These are phyloP conservation scores for Thomomys bottae DNA, from an alignment of 2,113 vertebrate species.

Conservation along the genomic window DNA sequence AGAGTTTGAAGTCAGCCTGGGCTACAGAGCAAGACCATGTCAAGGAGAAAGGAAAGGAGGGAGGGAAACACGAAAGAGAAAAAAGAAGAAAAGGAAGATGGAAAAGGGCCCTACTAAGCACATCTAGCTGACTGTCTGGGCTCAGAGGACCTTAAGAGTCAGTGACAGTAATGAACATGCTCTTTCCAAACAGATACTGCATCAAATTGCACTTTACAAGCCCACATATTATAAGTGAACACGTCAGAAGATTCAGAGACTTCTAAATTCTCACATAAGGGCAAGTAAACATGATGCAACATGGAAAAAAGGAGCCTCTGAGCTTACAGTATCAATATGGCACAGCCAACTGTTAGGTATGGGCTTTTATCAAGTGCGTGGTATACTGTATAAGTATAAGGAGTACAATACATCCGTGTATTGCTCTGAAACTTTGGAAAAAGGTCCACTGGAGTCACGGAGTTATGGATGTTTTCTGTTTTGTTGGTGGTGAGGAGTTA, in stretches of 20 bases:
- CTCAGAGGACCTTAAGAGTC: neutral
- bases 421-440: neutral
- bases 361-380: neutral
- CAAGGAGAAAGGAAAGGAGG: too few species aligned
- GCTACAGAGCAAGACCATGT: too few species aligned
- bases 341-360: neutral
- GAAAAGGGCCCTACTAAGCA: neutral
- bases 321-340: neutral
- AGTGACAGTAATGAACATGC: neutral
- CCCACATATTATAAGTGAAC: neutral
- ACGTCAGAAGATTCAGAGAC: neutral
- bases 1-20: too few species aligned
- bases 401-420: neutral
- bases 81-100: too few species aligned
- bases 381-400: neutral
- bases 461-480: neutral
- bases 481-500: too few species aligned
- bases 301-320: neutral
- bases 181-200: neutral
- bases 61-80: too few species aligned
- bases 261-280: conserved; percentile 20
- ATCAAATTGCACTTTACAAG: neutral
- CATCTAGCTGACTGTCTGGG: neutral
- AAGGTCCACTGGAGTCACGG: neutral
- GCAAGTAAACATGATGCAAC: neutral